A percentile compares a stretch with the other conserved stretches of the same genome.
phyloP scores from a whole-genome alignment of 2,113 vertebrate species.

The Tachysurus vachellii region DNA sequence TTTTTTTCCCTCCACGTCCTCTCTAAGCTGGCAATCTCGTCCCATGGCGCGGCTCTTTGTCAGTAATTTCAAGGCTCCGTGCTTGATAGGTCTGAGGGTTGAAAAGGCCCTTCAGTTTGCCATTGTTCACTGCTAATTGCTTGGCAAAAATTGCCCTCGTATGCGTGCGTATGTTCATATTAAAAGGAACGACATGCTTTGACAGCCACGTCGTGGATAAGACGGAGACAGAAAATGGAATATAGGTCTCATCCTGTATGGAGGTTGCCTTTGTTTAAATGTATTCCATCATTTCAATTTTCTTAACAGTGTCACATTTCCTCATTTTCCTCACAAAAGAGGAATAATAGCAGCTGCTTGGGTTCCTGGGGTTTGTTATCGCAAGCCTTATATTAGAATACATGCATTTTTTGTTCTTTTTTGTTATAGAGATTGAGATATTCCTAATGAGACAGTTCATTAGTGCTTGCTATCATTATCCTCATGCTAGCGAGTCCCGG shows the following conservation, averaged over 20 bases:
- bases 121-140: conserved; percentile 44
- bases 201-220: conserved; percentile 22
- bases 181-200: conserved; percentile 23
- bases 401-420: not conserved
- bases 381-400: conserved; percentile 12
- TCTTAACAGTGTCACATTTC: conserved; percentile 30
- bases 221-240: conserved; percentile 16
- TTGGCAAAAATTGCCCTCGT: conserved; percentile 36
- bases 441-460: conserved; percentile 46
- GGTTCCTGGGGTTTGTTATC: conserved; percentile 32
- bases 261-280: conserved; percentile 20
- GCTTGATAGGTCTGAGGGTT: conserved; percentile 56
- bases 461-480: conserved; percentile 33
- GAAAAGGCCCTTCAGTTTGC: conserved; percentile 17
- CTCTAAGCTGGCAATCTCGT: conserved; percentile 28
- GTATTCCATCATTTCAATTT: conserved; percentile 39
- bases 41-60: conserved; percentile 57
- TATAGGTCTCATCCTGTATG: conserved; percentile 20
- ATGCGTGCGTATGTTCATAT: conserved; percentile 17
- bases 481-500: not conserved
- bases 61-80: conserved; percentile 46
- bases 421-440: conserved; percentile 33
- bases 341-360: conserved; percentile 39
- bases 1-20: not conserved
- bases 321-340: conserved; percentile 37